A percentile compares a stretch with the other conserved stretches of the same genome.
Conservation (phyloP, 2,113 vertebrate genomes). For the Greenwoodochromis staneri region DNA sequence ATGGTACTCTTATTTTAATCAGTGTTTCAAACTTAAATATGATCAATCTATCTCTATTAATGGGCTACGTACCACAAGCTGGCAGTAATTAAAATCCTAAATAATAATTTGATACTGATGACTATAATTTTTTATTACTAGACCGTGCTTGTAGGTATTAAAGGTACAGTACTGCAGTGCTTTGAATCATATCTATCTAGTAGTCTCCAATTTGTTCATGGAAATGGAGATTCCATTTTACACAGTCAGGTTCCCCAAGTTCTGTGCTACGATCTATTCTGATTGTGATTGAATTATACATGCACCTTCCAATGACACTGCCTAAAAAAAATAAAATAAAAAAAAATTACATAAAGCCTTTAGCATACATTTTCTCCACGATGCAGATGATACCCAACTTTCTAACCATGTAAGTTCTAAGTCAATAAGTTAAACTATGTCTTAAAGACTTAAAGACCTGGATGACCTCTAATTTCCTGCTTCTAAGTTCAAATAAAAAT, state of each 20-base stretch:
- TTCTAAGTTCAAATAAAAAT: background rate
- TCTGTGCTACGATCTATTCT: background rate
- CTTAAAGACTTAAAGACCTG: background rate
- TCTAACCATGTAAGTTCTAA: background rate
- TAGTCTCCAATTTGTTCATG: background rate
- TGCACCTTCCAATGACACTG: background rate
- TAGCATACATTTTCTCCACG: background rate
- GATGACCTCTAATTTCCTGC: background rate
- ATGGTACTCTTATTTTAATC: background rate
- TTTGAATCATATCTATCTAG: background rate
- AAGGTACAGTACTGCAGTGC: background rate
- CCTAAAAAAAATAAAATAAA: background rate
- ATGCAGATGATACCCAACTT: background rate
- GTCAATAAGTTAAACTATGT: background rate
- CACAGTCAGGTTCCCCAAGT: background rate
- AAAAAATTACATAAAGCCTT: background rate
- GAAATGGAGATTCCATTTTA: background rate
- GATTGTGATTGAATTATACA: background rate
- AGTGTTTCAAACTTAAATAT: background rate
- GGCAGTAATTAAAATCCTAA: background rate
- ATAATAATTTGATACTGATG: background rate
- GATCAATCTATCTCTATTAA: background rate
- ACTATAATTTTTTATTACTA: background rate
- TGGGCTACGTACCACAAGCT: background rate
- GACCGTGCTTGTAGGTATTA: background rate